A percentile compares a stretch with the other conserved stretches of the same genome.
Conservation (phyloP, 2,797 vertebrate species). For the Sebastes miniatus region DNA sequence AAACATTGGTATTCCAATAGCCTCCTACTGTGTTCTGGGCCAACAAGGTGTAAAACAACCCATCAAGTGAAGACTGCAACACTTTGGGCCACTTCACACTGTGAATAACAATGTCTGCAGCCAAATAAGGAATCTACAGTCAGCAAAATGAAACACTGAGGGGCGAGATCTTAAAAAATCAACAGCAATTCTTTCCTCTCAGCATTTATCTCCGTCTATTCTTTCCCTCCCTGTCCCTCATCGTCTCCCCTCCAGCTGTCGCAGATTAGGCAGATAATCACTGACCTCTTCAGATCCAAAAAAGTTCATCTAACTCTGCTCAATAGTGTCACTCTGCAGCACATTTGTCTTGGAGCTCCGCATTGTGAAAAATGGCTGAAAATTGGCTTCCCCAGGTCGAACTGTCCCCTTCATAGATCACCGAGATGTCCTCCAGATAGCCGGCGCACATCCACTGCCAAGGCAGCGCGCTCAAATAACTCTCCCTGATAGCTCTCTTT, state of each 20-base stretch:
- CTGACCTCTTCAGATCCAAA: constrained; percentile 36
- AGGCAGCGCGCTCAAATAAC: constrained; percentile 69
- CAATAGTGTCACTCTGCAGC: constrained; percentile 16
- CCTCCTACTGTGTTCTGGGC: constrained; percentile 2
- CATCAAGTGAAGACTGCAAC: constrained; percentile 18
- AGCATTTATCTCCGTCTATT: constrained; percentile 14
- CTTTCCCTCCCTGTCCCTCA: constrained; percentile 3
- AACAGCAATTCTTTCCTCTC: background rate
- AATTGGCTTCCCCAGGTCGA: constrained; percentile 67
- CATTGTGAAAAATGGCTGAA: constrained; percentile 62
- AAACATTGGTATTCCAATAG: constrained; percentile 40
- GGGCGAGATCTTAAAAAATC: background rate
- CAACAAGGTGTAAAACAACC: constrained; percentile 47
- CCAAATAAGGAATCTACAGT: background rate
- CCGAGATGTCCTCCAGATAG: constrained; percentile 81
- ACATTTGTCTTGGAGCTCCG: constrained; percentile 57
- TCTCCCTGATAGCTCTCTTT: constrained; percentile 71
- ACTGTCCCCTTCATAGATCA: constrained; percentile 77
- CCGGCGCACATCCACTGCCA: constrained; percentile 54
- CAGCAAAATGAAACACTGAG: background rate
- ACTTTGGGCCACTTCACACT: constrained; percentile 9
- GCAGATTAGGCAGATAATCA: constrained; percentile 50
- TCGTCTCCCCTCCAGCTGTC: constrained; percentile 2
- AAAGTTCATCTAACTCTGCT: constrained; percentile 38
- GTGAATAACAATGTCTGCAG: constrained; percentile 27